Evolutionary conservation across 2,797 vertebrate genomes (phyloP).

Genomic region (Acanthurus tractus): DNA sequence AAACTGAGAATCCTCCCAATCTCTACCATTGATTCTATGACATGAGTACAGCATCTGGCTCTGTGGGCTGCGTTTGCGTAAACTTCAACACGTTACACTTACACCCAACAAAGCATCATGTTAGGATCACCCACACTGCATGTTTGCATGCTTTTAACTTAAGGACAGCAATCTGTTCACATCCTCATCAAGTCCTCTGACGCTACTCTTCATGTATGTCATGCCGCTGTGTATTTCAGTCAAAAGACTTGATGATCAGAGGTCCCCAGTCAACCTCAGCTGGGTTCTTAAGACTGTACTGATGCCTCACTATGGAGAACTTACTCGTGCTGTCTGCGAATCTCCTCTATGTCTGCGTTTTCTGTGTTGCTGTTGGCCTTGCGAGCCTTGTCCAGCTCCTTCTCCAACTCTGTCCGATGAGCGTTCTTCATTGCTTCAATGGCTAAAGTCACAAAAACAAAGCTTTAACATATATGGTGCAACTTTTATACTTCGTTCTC

Average conservation of each 20-base stretch:
- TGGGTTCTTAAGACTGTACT: background rate
- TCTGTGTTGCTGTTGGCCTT: slow-evolving; percentile 85
- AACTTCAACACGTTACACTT: background rate
- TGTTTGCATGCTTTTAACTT: background rate
- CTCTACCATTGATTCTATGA: background rate
- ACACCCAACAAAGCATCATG: too few species aligned
- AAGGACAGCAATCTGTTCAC: too few species aligned
- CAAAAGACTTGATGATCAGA: background rate
- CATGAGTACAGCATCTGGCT: background rate
- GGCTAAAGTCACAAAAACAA: slow-evolving; percentile 66
- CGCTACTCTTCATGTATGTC: background rate
- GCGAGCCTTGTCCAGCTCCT: slow-evolving; percentile 86
- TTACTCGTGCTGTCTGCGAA: slow-evolving; percentile 87
- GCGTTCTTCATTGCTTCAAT: slow-evolving; percentile 91
- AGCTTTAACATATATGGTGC: background rate
- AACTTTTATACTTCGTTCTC: background rate
- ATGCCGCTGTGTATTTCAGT: background rate
- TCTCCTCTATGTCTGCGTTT: slow-evolving; percentile 88
- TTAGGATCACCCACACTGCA: too few species aligned
- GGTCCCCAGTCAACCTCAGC: background rate
- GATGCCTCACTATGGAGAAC: slow-evolving; percentile 28
- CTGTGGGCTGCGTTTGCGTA: background rate
- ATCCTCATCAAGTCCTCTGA: background rate
- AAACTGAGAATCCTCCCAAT: too few species aligned
- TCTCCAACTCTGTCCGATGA: slow-evolving; percentile 88